phyloP scores from a whole-genome alignment of 2,113 vertebrate species.

The Labrus mixtus region DNA sequence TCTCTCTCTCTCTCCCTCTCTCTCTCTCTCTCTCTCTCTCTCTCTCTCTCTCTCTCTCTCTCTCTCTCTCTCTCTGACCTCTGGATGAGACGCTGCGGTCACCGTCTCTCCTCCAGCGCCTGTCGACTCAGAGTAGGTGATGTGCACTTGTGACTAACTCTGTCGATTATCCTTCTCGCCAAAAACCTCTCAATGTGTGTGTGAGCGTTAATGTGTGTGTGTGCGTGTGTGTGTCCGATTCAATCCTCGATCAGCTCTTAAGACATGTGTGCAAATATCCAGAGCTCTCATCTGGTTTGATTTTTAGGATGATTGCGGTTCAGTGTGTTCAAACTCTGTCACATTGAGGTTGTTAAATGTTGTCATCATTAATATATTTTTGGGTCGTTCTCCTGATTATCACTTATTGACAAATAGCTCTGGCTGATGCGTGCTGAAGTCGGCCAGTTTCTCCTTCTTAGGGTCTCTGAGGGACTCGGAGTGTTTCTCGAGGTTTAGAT shows the following conservation, averaged over 20 bases:
- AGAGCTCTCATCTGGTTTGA: slow-evolving; percentile 19
- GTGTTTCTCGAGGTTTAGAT: background rate
- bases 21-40: slow-evolving; percentile 1
- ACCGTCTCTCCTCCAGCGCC: slow-evolving; percentile 22
- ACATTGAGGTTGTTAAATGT: slow-evolving; percentile 5
- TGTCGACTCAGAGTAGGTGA: background rate
- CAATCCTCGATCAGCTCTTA: slow-evolving; percentile 1
- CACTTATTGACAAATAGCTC: slow-evolving; percentile 44
- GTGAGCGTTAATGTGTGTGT: background rate
- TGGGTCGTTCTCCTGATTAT: background rate
- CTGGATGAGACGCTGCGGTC: slow-evolving; percentile 32
- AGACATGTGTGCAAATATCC: background rate
- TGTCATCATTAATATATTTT: slow-evolving; percentile 17
- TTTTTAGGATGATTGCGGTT: slow-evolving; percentile 24
- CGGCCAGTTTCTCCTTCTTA: background rate
- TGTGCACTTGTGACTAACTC: slow-evolving; percentile 24
- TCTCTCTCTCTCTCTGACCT: slow-evolving; percentile 27
- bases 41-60: slow-evolving; percentile 10
- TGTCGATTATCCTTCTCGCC: background rate
- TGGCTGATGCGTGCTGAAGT: background rate
- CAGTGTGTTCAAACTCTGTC: slow-evolving; percentile 27
- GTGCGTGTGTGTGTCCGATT: slow-evolving; percentile 3
- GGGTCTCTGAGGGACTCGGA: background rate
- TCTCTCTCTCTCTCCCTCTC: slow-evolving; percentile 8
- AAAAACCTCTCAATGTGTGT: background rate